Conservation (phyloP, 2,888 invertebrate genomes). For the Lordiphosa andalusiaca region DNA sequence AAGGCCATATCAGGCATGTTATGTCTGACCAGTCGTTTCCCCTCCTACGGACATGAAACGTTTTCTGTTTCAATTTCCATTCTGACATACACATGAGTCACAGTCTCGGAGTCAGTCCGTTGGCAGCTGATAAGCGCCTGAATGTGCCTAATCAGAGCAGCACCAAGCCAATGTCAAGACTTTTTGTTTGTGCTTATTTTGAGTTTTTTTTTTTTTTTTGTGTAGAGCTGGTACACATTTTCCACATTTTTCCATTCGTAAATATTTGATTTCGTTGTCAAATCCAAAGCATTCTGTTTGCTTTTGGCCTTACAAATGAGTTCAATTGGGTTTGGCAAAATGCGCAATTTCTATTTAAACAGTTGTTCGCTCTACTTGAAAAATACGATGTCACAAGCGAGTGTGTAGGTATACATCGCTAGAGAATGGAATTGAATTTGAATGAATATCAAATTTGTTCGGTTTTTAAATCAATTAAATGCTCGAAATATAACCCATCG, state of each 20-base stretch:
- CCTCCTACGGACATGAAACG: conserved; percentile 3
- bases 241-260: conserved; percentile 37
- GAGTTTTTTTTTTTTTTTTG: conserved; percentile 8
- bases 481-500: conserved; percentile 6
- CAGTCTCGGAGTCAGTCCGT: conserved; percentile 1
- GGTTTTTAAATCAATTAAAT: conserved; percentile 55
- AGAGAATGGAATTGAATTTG: conserved; percentile 4
- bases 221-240: not conserved
- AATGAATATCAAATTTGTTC: conserved; percentile 36
- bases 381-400: no score
- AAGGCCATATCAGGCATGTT: conserved; percentile 6
- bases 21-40: not conserved
- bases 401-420: not conserved
- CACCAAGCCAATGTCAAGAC: conserved; percentile 2
- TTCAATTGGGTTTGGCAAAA: conserved; percentile 41
- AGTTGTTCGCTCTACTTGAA: conserved; percentile 39
- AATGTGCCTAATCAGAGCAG: conserved; percentile 11
- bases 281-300: conserved; percentile 49
- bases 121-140: conserved; percentile 6
- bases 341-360: conserved; percentile 69
- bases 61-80: conserved; percentile 13
- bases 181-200: conserved; percentile 3
- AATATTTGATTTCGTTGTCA: conserved; percentile 58
- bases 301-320: conserved; percentile 61
- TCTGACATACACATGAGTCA: conserved; percentile 3